These are phyloP conservation scores for Tetraodon nigroviridis DNA, from an alignment of 2,113 vertebrate species.

Conservation along the genomic window DNA sequence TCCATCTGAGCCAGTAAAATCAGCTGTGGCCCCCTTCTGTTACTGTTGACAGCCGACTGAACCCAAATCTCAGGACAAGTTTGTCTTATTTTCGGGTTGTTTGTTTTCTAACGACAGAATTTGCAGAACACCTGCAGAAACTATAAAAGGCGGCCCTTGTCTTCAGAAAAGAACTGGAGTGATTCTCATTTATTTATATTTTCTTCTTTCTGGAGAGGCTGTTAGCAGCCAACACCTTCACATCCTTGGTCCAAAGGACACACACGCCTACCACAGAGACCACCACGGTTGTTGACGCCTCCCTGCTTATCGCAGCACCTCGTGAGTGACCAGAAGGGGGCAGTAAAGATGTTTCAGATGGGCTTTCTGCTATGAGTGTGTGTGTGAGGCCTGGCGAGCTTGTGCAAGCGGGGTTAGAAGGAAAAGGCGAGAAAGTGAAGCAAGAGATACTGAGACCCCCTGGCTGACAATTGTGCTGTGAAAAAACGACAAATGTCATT, in stretches of 20 bases:
- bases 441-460: conserved; percentile 41
- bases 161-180: conserved; percentile 51
- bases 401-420: conserved; percentile 39
- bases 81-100: too few relatives aligned
- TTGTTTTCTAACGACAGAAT: neutral
- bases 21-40: too few relatives aligned
- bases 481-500: conserved; percentile 38
- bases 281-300: too few relatives aligned
- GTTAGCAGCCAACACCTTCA: conserved; percentile 65
- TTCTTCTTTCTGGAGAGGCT: conserved; percentile 53
- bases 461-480: conserved; percentile 46
- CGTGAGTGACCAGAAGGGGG: conserved; percentile 50
- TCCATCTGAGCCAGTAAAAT: too few relatives aligned
- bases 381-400: neutral
- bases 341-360: conserved; percentile 29
- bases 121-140: conserved; percentile 14
- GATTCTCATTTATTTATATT: conserved; percentile 27
- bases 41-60: too few relatives aligned
- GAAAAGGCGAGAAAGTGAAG: conserved; percentile 25
- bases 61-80: too few relatives aligned
- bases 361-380: neutral
- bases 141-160: conserved; percentile 44
- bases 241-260: conserved; percentile 32
- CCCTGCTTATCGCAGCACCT: conserved; percentile 6
- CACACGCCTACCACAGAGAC: neutral